Evolutionary conservation across 2,113 vertebrate species (phyloP).

Genomic region (Xiphophorus hellerii): DNA sequence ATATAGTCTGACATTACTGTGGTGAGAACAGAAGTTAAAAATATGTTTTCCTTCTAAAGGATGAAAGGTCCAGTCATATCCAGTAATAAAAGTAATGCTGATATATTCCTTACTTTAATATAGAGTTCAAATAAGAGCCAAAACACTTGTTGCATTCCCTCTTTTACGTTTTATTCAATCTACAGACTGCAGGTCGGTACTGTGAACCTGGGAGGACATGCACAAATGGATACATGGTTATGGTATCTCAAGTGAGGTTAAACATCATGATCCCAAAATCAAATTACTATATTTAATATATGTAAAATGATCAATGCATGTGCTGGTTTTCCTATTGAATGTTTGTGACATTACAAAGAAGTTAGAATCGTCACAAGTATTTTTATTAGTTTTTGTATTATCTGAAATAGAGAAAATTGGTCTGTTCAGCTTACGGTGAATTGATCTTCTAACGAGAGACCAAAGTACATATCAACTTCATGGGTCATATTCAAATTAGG

Average conservation of each 20-base stretch:
- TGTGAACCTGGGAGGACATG: conserved; percentile 37
- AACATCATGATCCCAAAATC: neutral
- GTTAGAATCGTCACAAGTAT: neutral
- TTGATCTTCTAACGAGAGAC: neutral
- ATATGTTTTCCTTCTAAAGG: neutral
- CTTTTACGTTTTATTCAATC: neutral
- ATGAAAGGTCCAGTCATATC: neutral
- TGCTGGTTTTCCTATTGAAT: neutral
- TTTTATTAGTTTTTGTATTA: neutral
- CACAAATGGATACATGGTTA: conserved; percentile 31
- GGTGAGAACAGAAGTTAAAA: neutral
- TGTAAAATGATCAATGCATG: conserved; percentile 1
- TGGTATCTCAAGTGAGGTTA: conserved; percentile 14
- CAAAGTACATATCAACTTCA: neutral
- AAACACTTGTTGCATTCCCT: too few relatives aligned
- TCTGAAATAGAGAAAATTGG: neutral
- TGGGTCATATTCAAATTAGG: neutral
- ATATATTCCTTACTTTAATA: neutral
- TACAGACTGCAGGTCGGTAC: neutral
- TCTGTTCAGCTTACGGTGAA: neutral
- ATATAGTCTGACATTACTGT: neutral
- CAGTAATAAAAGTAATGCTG: too few relatives aligned
- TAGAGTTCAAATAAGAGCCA: too few relatives aligned
- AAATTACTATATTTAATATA: neutral
- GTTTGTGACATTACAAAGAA: neutral